Conservation (phyloP, 2,888 invertebrate species). For the Dicranocentrus wangi region DNA sequence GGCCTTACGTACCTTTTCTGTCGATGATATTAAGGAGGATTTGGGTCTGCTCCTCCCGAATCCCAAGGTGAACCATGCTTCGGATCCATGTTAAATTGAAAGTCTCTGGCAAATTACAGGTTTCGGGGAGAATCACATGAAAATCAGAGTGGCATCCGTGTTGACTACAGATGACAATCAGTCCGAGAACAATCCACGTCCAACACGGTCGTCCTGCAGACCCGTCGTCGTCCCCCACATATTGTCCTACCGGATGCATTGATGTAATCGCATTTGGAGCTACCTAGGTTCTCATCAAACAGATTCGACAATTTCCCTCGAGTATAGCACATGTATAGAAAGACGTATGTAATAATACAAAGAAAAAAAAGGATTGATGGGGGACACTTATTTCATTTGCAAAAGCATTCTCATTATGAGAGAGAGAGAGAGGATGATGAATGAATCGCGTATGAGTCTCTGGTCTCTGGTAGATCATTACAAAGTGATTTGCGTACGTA, state of each 20-base stretch:
- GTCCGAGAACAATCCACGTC: constrained; percentile 48
- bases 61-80: constrained; percentile 70
- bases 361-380: too few species aligned
- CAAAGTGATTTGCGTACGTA: too few species aligned
- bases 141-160: constrained; percentile 68
- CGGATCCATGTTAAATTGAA: constrained; percentile 70
- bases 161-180: constrained; percentile 46
- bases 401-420: too few species aligned
- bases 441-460: too few species aligned
- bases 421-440: too few species aligned
- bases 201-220: constrained; percentile 34
- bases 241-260: constrained; percentile 38
- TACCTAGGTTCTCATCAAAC: too few species aligned
- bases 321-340: too few species aligned
- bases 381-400: too few species aligned
- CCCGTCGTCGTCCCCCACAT: constrained; percentile 37
- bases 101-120: constrained; percentile 63
- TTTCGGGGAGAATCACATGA: constrained; percentile 72
- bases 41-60: constrained; percentile 68
- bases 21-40: constrained; percentile 69
- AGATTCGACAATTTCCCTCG: too few species aligned
- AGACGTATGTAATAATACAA: too few species aligned
- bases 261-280: constrained; percentile 36
- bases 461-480: too few species aligned
- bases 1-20: constrained; percentile 68